Conservation (phyloP, 1,140 invertebrate species). For the Gonioctena quinquepunctata region DNA sequence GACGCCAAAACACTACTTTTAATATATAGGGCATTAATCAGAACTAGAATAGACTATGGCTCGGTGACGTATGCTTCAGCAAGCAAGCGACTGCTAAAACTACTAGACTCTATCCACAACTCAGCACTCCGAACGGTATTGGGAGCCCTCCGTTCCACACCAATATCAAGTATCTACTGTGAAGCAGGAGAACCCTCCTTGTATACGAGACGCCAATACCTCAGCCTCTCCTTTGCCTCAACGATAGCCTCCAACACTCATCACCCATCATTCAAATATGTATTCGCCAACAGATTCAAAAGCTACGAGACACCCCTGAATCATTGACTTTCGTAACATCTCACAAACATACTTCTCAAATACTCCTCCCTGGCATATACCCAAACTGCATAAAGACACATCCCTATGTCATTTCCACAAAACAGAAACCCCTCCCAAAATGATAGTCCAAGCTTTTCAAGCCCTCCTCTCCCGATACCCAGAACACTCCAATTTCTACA, state of each 20-base stretch:
- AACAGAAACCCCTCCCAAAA: no score
- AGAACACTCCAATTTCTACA: no score
- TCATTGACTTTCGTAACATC: no score
- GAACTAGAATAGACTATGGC: neutral
- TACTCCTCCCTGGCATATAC: no score
- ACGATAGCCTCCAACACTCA: neutral
- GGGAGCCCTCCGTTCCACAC: constrained; percentile 16
- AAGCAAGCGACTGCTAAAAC: neutral
- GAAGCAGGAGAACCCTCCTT: constrained; percentile 7
- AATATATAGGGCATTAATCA: neutral
- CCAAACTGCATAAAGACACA: no score
- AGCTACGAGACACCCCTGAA: no score
- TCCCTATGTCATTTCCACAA: no score
- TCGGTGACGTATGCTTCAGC: neutral
- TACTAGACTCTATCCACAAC: constrained; percentile 6
- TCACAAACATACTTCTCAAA: no score
- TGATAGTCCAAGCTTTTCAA: no score
- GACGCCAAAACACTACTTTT: constrained; percentile 6
- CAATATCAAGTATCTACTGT: constrained; percentile 3
- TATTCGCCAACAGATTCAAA: neutral
- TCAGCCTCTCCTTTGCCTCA: neutral
- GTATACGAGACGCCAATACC: constrained; percentile 5
- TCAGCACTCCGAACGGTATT: neutral
- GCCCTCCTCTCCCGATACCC: no score
- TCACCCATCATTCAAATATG: neutral